Evolutionary conservation across 2,797 vertebrate species (phyloP).

Genomic region (Discoglossus pictus): DNA sequence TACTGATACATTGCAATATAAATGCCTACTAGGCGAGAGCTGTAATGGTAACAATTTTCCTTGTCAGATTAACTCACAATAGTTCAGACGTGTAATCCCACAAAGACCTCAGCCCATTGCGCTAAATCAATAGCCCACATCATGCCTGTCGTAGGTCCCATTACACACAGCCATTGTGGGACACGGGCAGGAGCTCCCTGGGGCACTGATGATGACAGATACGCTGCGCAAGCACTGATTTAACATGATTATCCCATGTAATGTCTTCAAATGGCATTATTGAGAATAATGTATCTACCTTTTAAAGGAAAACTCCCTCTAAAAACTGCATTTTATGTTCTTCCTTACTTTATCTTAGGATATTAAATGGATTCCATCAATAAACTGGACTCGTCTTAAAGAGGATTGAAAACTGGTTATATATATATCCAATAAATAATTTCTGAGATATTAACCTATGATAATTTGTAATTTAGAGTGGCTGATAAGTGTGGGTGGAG

Average conservation of each 20-base stretch:
- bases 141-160: slow-evolving; percentile 11
- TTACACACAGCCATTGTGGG: slow-evolving; percentile 22
- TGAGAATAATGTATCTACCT: background rate
- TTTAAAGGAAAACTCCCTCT: too few relatives aligned
- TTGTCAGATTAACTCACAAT: slow-evolving; percentile 43
- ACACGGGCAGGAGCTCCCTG: background rate
- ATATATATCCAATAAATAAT: too few relatives aligned
- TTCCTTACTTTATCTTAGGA: too few relatives aligned
- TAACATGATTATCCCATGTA: slow-evolving; percentile 27
- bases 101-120: slow-evolving; percentile 16
- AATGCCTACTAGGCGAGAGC: background rate
- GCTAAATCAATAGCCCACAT: slow-evolving; percentile 43
- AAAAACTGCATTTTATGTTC: too few relatives aligned
- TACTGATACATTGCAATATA: background rate
- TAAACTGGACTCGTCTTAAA: too few relatives aligned
- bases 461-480: too few relatives aligned
- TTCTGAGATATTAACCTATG: too few relatives aligned
- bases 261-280: background rate
- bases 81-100: slow-evolving; percentile 26
- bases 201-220: slow-evolving; percentile 18
- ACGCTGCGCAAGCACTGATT: background rate
- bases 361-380: too few relatives aligned
- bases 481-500: too few relatives aligned
- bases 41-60: slow-evolving; percentile 21
- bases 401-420: too few relatives aligned